Evolutionary conservation across 2,888 invertebrate species (phyloP).

Genomic region (Luffia ferchaultella): DNA sequence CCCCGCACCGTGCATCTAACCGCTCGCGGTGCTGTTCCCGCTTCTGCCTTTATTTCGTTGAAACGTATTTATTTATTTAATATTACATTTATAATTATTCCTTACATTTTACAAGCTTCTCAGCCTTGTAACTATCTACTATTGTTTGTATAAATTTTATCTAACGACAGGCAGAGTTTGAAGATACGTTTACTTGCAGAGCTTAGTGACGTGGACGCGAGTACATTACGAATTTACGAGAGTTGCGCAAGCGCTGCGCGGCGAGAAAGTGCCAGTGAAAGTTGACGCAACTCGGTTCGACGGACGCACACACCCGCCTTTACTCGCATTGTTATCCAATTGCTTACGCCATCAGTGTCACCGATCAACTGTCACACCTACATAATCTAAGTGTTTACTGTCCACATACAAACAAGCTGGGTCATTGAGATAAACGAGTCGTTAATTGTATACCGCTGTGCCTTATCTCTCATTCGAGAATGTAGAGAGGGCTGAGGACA

Average conservation of each 20-base stretch:
- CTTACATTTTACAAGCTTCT: too few species aligned
- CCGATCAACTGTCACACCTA: background rate
- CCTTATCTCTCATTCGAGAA: background rate
- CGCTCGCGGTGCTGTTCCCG: background rate
- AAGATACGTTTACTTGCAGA: too few species aligned
- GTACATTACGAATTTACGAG: too few species aligned
- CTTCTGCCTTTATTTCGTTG: background rate
- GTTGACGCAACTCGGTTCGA: conserved; percentile 58
- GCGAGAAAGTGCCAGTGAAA: conserved; percentile 65
- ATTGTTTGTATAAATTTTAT: too few species aligned
- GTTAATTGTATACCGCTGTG: background rate
- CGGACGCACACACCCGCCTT: conserved; percentile 24
- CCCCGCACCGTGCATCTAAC: conserved; percentile 17
- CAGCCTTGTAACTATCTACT: too few species aligned
- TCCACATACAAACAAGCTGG: too few species aligned
- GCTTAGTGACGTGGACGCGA: too few species aligned
- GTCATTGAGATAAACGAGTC: background rate
- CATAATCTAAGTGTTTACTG: too few species aligned
- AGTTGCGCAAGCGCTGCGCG: conserved; percentile 53
- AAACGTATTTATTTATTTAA: background rate
- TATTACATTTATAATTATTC: too few species aligned
- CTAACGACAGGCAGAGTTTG: too few species aligned
- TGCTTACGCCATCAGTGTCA: background rate
- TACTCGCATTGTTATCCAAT: conserved; percentile 8
- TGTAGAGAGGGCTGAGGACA: background rate